A percentile compares a stretch with the other conserved stretches of the same genome.
phyloP scores from a whole-genome alignment of 2,888 invertebrate genomes.

The Noctua fimbriata region DNA sequence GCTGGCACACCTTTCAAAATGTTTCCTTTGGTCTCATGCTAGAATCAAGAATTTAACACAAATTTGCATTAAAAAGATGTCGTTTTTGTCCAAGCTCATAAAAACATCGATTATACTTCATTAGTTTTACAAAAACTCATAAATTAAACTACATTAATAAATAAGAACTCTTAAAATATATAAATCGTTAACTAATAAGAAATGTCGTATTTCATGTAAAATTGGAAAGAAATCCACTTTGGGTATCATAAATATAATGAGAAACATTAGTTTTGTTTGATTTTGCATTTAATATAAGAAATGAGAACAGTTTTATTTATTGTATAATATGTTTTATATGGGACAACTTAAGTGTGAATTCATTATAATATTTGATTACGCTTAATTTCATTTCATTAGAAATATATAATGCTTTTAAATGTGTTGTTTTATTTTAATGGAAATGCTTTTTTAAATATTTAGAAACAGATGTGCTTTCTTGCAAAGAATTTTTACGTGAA shows the following conservation, averaged over 20 bases:
- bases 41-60: not conserved
- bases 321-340: conserved; percentile 1
- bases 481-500: not conserved
- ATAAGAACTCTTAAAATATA: conserved; percentile 1
- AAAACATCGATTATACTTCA: conserved; percentile 30
- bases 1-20: not conserved
- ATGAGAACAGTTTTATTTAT: conserved; percentile 37
- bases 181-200: conserved; percentile 37
- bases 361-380: conserved; percentile 51
- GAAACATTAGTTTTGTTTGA: conserved; percentile 28
- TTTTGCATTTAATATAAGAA: conserved; percentile 10
- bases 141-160: conserved; percentile 27
- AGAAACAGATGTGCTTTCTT: not conserved
- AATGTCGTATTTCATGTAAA: conserved; percentile 27
- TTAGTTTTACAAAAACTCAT: conserved; percentile 5
- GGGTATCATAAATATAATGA: conserved; percentile 19
- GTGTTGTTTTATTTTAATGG: conserved; percentile 1
- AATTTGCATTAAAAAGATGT: conserved; percentile 2
- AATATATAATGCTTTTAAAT: conserved; percentile 8
- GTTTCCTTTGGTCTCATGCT: not conserved
- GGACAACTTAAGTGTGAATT: conserved; percentile 27
- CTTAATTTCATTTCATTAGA: conserved; percentile 25
- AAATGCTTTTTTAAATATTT: not conserved
- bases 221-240: conserved; percentile 23
- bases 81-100: not conserved